Base-by-base conservation (phyloP, 2,888 invertebrate genomes). In the Cyrtodaria siliqua region DNA sequence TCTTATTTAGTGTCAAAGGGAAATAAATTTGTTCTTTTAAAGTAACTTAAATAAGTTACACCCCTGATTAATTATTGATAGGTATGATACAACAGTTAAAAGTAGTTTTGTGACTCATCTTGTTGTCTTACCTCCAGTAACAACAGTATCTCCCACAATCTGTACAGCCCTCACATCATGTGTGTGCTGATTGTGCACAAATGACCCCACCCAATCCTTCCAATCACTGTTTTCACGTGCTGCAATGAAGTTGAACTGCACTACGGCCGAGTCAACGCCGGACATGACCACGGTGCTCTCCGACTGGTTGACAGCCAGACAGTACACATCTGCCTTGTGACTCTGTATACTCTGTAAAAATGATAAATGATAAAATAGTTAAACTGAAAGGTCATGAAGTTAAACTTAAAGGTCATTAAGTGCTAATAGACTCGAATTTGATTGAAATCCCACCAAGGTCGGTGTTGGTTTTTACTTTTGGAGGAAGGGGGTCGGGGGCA, bases 81-180 rank as follows among this genome's bases (percentile, higher is more conserved):
- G 12, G 6, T 8, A 12, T 52, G 3, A 52, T 20, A 8, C 2
- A 42, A 44, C n/a, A 42, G 14, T 24, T 42, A 24, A 18, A 52
- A 8, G 4, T 4, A 24, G 26, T 3, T 12, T 20, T 52, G 23
- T 6, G 20, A 44, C 2, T 59, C 88, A 57, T 33, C 12, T 33
- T 44, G n/a, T n/a, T n/a, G n/a, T 33, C 12, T 44, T 86, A 94
- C 94, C 98, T 72, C 96, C 97, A 0, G 97, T 97, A 85, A 96
- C 95, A 20, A 98, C 93, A 88, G 95, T 95, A 4, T 95, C 94
- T 12, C 94, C 95, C 59, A 95, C 94, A 44, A 96, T 94, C 1
- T 95, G 94, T 60, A 98, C 92, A 0, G 96, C 95, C 86, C 96
- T 95, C 0, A 98, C 97, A 93, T 98, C 98, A 92, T 98, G 97